These are phyloP conservation scores for Anomalospiza imberbis DNA, from an alignment of 2,797 vertebrate genomes.

Conservation along the genomic window DNA sequence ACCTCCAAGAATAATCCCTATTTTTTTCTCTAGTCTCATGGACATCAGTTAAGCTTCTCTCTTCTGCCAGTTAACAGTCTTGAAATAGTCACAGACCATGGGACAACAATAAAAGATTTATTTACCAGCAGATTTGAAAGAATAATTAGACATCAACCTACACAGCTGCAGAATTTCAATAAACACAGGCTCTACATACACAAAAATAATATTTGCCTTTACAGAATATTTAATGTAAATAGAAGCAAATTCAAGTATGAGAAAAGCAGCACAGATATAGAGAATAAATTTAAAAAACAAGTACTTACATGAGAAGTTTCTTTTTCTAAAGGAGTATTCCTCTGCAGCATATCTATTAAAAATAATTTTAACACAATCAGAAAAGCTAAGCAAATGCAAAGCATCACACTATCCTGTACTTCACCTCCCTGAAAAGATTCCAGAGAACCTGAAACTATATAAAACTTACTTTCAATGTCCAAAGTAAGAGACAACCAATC, in stretches of 20 bases:
- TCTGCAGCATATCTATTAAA: slow-evolving; percentile 46
- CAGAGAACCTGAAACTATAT: not conserved
- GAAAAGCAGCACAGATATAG: not conserved
- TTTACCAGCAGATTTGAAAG: not conserved
- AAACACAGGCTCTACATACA: not conserved
- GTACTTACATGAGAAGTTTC: slow-evolving; percentile 58
- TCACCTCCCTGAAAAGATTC: not conserved
- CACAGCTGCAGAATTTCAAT: slow-evolving; percentile 7
- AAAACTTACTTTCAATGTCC: not conserved
- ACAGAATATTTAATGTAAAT: slow-evolving; percentile 25
- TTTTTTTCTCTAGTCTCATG: not conserved
- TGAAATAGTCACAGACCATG: not conserved
- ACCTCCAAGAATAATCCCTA: not conserved
- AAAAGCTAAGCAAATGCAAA: not conserved
- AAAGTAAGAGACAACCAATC: not conserved
- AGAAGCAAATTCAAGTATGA: not conserved
- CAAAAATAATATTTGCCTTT: not conserved
- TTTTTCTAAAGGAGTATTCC: not conserved
- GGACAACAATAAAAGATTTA: not conserved
- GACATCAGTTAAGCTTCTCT: not conserved
- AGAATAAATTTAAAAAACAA: not conserved
- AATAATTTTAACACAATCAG: slow-evolving; percentile 3
- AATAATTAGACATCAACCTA: slow-evolving; percentile 10
- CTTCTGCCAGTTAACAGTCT: not conserved
- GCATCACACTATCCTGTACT: not conserved